Percentiles rank a stretch among this genome's conserved stretches.
phyloP scores from a whole-genome alignment of 2,888 invertebrate genomes.

The Drosophila kambysellisi region DNA sequence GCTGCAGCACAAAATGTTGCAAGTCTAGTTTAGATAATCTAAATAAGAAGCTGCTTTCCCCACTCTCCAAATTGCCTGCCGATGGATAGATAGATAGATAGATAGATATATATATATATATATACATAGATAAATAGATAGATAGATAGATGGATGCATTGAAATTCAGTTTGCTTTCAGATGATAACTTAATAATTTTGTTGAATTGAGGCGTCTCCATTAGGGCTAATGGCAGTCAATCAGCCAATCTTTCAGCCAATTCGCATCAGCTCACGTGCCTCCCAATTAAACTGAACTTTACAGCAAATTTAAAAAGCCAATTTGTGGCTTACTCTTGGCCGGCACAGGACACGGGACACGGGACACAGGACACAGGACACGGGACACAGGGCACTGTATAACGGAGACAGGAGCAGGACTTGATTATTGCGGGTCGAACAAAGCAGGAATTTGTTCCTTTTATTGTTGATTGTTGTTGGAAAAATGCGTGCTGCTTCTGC shows the following conservation, averaged over 20 bases:
- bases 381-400: conserved; percentile 3
- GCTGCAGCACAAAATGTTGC: neutral
- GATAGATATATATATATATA: neutral
- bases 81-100: neutral
- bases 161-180: neutral
- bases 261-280: conserved; percentile 35
- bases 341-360: neutral
- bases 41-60: neutral
- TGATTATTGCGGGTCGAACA: conserved; percentile 32
- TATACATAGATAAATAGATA: too few species aligned
- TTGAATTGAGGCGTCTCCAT: conserved; percentile 15
- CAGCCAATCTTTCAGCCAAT: conserved; percentile 25
- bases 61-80: neutral
- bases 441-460: conserved; percentile 26
- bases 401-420: neutral
- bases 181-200: neutral
- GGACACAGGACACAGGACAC: conserved; percentile 3
- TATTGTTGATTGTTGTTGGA: conserved; percentile 39
- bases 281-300: conserved; percentile 48
- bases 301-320: conserved; percentile 24
- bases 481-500: conserved; percentile 13
- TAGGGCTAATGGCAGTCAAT: conserved; percentile 11
- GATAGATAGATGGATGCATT: neutral
- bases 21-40: neutral
- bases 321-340: conserved; percentile 46